phyloP scores from a whole-genome alignment of 2,113 vertebrate species.

The Aldabrachelys gigantea region DNA sequence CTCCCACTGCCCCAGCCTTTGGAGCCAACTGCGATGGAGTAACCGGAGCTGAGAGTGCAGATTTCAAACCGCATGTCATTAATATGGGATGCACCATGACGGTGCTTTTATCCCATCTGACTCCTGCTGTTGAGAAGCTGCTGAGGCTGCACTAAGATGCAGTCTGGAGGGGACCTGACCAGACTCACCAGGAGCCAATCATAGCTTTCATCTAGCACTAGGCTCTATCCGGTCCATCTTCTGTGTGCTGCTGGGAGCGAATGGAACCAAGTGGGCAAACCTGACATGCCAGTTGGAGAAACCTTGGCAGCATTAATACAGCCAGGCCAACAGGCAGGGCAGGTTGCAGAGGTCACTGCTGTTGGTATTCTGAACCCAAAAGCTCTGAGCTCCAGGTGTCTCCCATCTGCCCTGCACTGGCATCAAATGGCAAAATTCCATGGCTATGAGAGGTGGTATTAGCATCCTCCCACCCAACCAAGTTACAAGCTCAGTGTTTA shows the following conservation, averaged over 20 bases:
- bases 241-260: not conserved
- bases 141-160: not conserved
- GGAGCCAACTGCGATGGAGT: not conserved
- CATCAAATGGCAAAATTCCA: not conserved
- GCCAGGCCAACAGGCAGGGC: not conserved
- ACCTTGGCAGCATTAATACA: not conserved
- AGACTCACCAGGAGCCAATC: not conserved
- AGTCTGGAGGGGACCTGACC: not conserved
- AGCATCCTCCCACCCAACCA: no score
- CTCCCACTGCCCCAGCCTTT: not conserved
- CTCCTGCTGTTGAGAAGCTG: not conserved
- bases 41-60: not conserved
- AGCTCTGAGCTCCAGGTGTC: not conserved
- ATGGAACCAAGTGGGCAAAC: not conserved
- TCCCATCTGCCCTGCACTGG: not conserved
- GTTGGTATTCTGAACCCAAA: rapidly evolving
- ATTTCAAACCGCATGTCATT: rapidly evolving
- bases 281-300: not conserved
- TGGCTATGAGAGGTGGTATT: no score
- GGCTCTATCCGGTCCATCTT: not conserved
- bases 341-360: rapidly evolving
- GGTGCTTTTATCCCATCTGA: not conserved
- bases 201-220: no score
- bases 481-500: not conserved
- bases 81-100: not conserved